Evolutionary conservation across 2,888 invertebrate species (phyloP).

Genomic region (Macaria liturata): DNA sequence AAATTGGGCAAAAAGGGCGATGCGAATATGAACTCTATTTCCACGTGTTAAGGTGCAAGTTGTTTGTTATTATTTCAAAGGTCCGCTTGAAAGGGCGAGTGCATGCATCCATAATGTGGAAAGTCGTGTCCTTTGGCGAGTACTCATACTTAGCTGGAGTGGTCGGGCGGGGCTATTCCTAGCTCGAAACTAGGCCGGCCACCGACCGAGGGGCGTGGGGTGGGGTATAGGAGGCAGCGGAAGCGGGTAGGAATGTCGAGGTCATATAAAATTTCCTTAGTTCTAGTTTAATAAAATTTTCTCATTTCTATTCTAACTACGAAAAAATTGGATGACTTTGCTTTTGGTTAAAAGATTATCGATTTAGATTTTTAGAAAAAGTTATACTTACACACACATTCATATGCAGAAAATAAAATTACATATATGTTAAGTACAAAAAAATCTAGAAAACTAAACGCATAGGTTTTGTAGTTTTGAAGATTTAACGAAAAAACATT

Average conservation of each 20-base stretch:
- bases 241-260: conserved; percentile 11
- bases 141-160: conserved; percentile 68
- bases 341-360: no score
- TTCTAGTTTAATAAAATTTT: no score
- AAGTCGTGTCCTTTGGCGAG: conserved; percentile 62
- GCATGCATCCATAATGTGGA: conserved; percentile 48
- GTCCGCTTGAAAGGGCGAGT: conserved; percentile 41
- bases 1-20: no score
- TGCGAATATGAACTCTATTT: no score
- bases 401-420: no score
- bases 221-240: conserved; percentile 29
- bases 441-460: background rate
- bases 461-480: background rate
- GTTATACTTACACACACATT: no score
- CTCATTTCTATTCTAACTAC: no score
- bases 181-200: conserved; percentile 81
- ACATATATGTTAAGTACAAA: no score
- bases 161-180: conserved; percentile 80
- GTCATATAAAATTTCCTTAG: background rate
- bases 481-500: no score
- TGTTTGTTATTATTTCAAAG: conserved; percentile 16
- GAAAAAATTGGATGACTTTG: no score
- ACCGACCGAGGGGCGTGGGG: conserved; percentile 63
- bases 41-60: no score
- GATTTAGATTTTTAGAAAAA: no score